Evolutionary conservation across 2,113 vertebrate genomes (phyloP).

Genomic region (Psettodes erumei): DNA sequence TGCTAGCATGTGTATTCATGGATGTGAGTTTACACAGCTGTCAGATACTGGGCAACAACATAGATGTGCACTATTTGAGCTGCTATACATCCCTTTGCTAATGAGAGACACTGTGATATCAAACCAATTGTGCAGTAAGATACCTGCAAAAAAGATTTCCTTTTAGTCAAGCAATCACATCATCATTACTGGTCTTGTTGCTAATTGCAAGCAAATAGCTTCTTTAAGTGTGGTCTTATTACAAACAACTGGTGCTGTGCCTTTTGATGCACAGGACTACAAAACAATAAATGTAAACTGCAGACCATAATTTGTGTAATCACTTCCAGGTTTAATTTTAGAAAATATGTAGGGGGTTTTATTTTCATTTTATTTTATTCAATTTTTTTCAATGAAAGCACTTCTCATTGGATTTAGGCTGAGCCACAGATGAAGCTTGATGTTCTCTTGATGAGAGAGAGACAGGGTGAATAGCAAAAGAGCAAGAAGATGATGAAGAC

Average conservation of each 20-base stretch:
- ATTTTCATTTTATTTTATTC: too few relatives aligned
- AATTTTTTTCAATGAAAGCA: slow-evolving; percentile 28
- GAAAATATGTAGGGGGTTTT: not conserved
- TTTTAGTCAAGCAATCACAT: slow-evolving; percentile 14
- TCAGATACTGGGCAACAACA: slow-evolving; percentile 32
- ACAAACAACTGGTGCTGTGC: slow-evolving; percentile 2
- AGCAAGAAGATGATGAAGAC: slow-evolving; percentile 9
- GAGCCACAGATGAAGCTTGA: slow-evolving; percentile 17
- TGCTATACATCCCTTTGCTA: slow-evolving; percentile 7
- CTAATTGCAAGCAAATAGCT: slow-evolving; percentile 20
- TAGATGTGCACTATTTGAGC: slow-evolving; percentile 29
- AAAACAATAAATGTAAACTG: slow-evolving; percentile 18
- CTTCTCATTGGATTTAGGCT: slow-evolving; percentile 19
- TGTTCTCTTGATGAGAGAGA: slow-evolving; percentile 40
- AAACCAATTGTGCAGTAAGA: slow-evolving; percentile 8
- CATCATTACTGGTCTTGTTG: slow-evolving; percentile 5
- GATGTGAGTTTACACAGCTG: slow-evolving; percentile 59
- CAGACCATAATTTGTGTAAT: slow-evolving; percentile 4
- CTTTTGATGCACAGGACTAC: not conserved
- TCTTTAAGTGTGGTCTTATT: not conserved
- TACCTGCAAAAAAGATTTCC: slow-evolving; percentile 14
- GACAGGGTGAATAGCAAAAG: not conserved
- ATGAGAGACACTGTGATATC: not conserved
- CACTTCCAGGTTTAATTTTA: slow-evolving; percentile 17
- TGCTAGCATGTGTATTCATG: slow-evolving; percentile 41